Evolutionary conservation across 2,888 invertebrate species (phyloP).

Genomic region (Orthosia cruda): DNA sequence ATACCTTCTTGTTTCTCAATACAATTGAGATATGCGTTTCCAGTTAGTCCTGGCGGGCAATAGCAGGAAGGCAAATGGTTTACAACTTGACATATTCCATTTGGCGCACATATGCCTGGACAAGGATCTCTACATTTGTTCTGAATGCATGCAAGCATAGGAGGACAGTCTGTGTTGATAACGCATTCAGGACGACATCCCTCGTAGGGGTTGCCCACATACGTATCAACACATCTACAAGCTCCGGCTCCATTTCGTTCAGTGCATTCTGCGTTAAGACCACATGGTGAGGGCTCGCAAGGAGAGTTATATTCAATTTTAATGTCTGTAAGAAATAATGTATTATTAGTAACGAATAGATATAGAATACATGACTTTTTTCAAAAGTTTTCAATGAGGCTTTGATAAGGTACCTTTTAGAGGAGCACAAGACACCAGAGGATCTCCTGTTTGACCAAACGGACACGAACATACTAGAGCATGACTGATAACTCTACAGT

Average conservation of each 20-base stretch:
- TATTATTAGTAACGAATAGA: background rate
- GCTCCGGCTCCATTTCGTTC: slow-evolving; percentile 93
- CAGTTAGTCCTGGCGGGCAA: slow-evolving; percentile 93
- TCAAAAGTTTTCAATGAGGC: background rate
- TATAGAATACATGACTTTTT: background rate
- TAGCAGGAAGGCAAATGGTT: slow-evolving; percentile 95
- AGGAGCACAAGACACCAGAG: slow-evolving; percentile 89
- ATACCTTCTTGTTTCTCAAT: slow-evolving; percentile 86
- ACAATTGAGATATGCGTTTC: slow-evolving; percentile 94
- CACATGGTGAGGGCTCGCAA: slow-evolving; percentile 94
- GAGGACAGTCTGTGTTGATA: slow-evolving; percentile 95
- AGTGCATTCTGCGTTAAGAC: slow-evolving; percentile 92
- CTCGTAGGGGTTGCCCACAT: slow-evolving; percentile 88
- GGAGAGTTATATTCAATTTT: slow-evolving; percentile 90
- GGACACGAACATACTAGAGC: slow-evolving; percentile 93
- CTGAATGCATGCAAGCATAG: slow-evolving; percentile 94
- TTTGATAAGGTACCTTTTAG: slow-evolving; percentile 80
- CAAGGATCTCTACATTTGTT: slow-evolving; percentile 96
- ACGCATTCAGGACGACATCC: slow-evolving; percentile 96
- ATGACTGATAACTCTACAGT: slow-evolving; percentile 95
- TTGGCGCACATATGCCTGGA: slow-evolving; percentile 94
- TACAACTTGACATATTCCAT: slow-evolving; percentile 94
- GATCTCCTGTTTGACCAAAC: slow-evolving; percentile 93
- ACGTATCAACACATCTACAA: slow-evolving; percentile 93
- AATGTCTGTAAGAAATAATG: slow-evolving; percentile 77